Evolutionary conservation across 2,888 invertebrate species (phyloP).

Genomic region (Synanthedon vespiformis): DNA sequence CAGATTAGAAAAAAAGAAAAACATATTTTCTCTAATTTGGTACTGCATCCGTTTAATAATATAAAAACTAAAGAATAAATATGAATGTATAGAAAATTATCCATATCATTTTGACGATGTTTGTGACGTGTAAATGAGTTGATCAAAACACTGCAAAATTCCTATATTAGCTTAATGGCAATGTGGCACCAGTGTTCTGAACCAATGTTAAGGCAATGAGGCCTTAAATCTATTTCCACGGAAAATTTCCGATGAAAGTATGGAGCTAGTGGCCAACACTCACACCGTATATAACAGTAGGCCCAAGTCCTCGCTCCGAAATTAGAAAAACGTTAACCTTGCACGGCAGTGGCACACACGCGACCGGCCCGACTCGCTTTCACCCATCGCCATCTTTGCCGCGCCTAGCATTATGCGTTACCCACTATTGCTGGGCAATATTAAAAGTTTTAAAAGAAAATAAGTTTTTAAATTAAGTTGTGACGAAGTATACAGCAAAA

Average conservation of each 20-base stretch:
- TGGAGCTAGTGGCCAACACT: slow-evolving; percentile 24
- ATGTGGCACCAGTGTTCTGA: background rate
- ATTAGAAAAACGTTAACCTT: slow-evolving; percentile 64
- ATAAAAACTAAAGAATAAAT: too few relatives aligned
- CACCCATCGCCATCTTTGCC: slow-evolving; percentile 47
- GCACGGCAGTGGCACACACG: slow-evolving; percentile 47
- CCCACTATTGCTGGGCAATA: background rate
- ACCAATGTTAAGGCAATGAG: background rate
- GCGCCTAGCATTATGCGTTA: slow-evolving; percentile 31
- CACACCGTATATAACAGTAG: slow-evolving; percentile 30
- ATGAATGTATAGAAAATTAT: too few relatives aligned
- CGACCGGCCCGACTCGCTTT: slow-evolving; percentile 47
- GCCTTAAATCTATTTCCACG: slow-evolving; percentile 29
- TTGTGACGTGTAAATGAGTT: too few relatives aligned
- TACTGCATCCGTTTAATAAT: too few relatives aligned
- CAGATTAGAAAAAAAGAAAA: too few relatives aligned
- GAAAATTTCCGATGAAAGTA: slow-evolving; percentile 57
- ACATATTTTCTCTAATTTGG: too few relatives aligned
- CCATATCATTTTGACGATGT: too few relatives aligned
- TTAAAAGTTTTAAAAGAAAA: background rate
- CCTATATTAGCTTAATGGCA: background rate
- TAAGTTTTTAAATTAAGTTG: too few relatives aligned
- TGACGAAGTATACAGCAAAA: too few relatives aligned
- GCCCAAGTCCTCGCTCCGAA: slow-evolving; percentile 49
- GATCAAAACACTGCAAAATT: too few relatives aligned